Evolutionary conservation across 2,797 vertebrate species (phyloP).

Genomic region (Thamnophis elegans): DNA sequence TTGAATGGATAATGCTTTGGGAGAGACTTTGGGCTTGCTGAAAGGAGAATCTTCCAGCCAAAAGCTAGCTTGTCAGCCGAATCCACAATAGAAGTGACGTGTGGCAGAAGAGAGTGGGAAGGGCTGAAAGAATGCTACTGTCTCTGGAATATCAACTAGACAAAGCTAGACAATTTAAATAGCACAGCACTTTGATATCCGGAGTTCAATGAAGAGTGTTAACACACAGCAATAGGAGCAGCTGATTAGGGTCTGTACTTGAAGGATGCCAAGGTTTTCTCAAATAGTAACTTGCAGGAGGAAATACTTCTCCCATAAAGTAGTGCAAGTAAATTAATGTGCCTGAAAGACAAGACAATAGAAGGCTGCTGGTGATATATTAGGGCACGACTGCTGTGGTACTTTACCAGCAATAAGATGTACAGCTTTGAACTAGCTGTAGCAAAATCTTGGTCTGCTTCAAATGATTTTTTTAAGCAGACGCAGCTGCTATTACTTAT

Average conservation of each 20-base stretch:
- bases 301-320: constrained; percentile 46
- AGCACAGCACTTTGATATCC: constrained; percentile 73
- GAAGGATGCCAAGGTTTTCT: constrained; percentile 57
- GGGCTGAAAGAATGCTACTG: constrained; percentile 57
- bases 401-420: constrained; percentile 81
- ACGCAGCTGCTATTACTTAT: constrained; percentile 83
- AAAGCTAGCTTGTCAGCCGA: constrained; percentile 60
- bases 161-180: constrained; percentile 48
- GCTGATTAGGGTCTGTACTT: constrained; percentile 59
- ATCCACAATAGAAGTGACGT: constrained; percentile 46
- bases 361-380: constrained; percentile 53
- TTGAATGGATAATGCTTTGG: constrained; percentile 66
- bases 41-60: constrained; percentile 68
- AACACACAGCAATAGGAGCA: constrained; percentile 48
- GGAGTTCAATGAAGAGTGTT: constrained; percentile 61
- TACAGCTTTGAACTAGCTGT: constrained; percentile 73
- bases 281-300: constrained; percentile 59
- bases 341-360: constrained; percentile 64
- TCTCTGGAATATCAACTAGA: constrained; percentile 54
- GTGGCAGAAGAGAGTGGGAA: constrained; percentile 36
- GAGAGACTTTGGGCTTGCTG: constrained; percentile 62
- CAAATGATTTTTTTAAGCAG: constrained; percentile 65
- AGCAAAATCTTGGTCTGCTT: constrained; percentile 72
- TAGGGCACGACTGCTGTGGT: constrained; percentile 70
- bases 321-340: constrained; percentile 58